A percentile compares a stretch with the other conserved stretches of the same genome.
Conservation (phyloP, 1,140 invertebrate species). For the Schlechtendalia chinensis region DNA sequence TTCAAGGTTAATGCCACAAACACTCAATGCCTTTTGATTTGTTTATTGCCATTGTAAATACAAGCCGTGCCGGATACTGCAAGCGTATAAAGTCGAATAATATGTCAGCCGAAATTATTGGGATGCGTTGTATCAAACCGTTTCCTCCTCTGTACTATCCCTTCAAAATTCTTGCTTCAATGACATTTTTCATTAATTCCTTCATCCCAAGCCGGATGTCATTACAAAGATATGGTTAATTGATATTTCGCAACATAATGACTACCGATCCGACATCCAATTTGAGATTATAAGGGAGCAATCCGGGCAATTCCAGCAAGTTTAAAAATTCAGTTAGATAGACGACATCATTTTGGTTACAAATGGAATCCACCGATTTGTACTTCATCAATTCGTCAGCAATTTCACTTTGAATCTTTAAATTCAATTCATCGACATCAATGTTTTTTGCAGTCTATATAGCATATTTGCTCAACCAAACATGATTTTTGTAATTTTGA, state of each 20-base stretch:
- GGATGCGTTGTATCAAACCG: slow-evolving; percentile 47
- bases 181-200: slow-evolving; percentile 55
- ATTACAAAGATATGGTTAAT: slow-evolving; percentile 55
- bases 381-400: too few species aligned
- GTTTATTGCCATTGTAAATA: slow-evolving; percentile 59
- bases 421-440: too few species aligned
- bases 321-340: too few species aligned
- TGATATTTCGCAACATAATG: slow-evolving; percentile 56
- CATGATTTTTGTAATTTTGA: too few species aligned
- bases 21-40: too few species aligned
- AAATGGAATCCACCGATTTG: too few species aligned
- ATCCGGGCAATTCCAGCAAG: too few species aligned
- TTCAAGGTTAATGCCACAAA: too few species aligned
- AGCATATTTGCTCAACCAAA: too few species aligned
- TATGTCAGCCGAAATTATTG: slow-evolving; percentile 48
- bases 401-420: too few species aligned
- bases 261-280: slow-evolving; percentile 52
- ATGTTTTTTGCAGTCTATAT: too few species aligned
- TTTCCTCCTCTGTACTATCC: slow-evolving; percentile 48
- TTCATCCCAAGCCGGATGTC: slow-evolving; percentile 53
- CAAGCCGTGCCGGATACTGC: slow-evolving; percentile 54
- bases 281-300: slow-evolving; percentile 56
- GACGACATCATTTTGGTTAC: too few species aligned
- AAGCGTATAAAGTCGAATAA: slow-evolving; percentile 50
- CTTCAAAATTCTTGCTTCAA: slow-evolving; percentile 48